These are phyloP conservation scores for Austrofundulus limnaeus DNA, from an alignment of 2,113 vertebrate genomes.

Conservation along the genomic window DNA sequence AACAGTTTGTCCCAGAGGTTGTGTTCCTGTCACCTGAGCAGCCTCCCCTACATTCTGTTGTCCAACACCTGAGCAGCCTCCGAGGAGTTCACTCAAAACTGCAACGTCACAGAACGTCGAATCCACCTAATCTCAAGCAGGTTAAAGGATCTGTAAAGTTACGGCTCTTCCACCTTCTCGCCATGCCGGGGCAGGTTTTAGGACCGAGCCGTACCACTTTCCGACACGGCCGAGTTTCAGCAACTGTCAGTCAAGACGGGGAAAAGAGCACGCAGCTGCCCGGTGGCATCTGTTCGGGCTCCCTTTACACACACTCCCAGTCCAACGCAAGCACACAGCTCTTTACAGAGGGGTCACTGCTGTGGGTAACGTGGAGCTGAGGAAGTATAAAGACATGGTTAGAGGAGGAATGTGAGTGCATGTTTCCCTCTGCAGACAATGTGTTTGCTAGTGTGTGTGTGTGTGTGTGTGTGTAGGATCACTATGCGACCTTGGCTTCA, in stretches of 20 bases:
- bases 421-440: slow-evolving; percentile 42
- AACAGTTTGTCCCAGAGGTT: slow-evolving; percentile 30
- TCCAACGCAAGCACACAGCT: slow-evolving; percentile 22
- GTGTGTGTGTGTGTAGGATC: slow-evolving; percentile 29
- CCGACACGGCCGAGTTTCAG: slow-evolving; percentile 34
- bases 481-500: slow-evolving; percentile 67
- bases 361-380: slow-evolving; percentile 7
- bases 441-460: slow-evolving; percentile 20
- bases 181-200: slow-evolving; percentile 11
- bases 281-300: slow-evolving; percentile 61
- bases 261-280: slow-evolving; percentile 77
- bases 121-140: neutral
- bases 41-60: neutral
- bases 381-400: slow-evolving; percentile 17
- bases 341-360: slow-evolving; percentile 57
- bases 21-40: slow-evolving; percentile 23
- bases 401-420: neutral
- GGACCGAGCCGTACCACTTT: slow-evolving; percentile 32
- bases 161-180: neutral
- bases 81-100: neutral
- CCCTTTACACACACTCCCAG: slow-evolving; percentile 44
- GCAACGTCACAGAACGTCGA: too few relatives aligned
- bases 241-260: slow-evolving; percentile 63
- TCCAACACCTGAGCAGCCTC: neutral
- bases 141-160: neutral